These are phyloP conservation scores for Casuarius casuarius DNA, from an alignment of 2,113 vertebrate species.

Conservation along the genomic window DNA sequence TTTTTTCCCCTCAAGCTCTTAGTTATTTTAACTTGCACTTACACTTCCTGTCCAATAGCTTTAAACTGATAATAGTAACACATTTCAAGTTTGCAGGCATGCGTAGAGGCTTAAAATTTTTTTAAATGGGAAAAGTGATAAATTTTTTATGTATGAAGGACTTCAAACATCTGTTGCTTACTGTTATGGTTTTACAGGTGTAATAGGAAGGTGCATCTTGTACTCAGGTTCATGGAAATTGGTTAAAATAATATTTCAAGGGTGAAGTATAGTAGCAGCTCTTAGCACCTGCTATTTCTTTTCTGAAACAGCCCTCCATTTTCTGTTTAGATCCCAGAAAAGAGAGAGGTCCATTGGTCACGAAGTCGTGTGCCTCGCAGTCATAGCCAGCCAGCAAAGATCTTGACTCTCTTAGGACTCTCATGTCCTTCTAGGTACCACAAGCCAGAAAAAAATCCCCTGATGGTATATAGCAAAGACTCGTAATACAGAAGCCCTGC, in stretches of 20 bases:
- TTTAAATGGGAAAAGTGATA: background rate
- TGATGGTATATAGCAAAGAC: background rate
- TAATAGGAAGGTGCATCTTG: background rate
- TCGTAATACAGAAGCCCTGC: background rate
- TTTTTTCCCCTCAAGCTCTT: slow-evolving; percentile 5
- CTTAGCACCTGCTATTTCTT: background rate
- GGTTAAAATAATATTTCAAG: background rate
- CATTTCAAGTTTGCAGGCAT: background rate
- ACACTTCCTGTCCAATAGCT: background rate
- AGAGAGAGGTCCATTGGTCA: background rate
- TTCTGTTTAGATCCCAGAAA: background rate
- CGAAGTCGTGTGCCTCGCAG: background rate
- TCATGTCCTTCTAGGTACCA: background rate
- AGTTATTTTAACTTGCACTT: background rate
- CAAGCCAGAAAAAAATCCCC: background rate
- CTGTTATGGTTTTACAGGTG: background rate
- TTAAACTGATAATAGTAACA: background rate
- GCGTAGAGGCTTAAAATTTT: background rate
- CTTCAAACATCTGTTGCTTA: background rate
- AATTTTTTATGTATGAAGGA: background rate
- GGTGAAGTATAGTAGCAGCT: background rate
- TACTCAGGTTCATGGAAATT: background rate
- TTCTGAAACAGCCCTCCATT: background rate
- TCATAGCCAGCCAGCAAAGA: background rate
- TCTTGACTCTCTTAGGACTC: background rate